Percentiles rank a stretch among this genome's conserved stretches.
Conservation (phyloP, 1,140 invertebrate species). For the Microplitis demolitor region DNA sequence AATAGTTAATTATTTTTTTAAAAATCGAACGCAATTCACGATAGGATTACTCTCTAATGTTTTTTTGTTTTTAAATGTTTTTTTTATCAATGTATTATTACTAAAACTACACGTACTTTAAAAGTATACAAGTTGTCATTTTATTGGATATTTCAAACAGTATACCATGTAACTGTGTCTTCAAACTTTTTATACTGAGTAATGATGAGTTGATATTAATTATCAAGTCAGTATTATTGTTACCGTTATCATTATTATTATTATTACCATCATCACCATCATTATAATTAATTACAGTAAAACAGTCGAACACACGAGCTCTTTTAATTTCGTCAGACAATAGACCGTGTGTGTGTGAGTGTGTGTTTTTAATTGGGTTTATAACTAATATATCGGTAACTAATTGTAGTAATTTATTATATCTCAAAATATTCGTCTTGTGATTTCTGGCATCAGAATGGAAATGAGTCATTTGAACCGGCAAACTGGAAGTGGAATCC, state of each 20-base stretch:
- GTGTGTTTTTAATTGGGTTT: neutral
- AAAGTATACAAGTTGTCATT: slow-evolving; percentile 18
- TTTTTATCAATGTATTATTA: neutral
- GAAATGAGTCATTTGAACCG: slow-evolving; percentile 65
- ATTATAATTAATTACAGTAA: too few species aligned
- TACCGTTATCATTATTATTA: too few species aligned
- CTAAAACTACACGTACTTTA: slow-evolving; percentile 8
- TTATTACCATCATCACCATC: too few species aligned
- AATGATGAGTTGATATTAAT: too few species aligned
- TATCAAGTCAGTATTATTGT: too few species aligned
- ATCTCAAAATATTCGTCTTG: slow-evolving; percentile 7
- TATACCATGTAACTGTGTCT: neutral
- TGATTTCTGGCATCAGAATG: slow-evolving; percentile 71
- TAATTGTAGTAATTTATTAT: neutral
- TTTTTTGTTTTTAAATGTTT: neutral
- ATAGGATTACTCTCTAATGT: neutral
- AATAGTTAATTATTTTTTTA: too few species aligned
- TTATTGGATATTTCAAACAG: neutral
- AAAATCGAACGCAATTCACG: neutral
- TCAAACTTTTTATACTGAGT: too few species aligned
- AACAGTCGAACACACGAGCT: neutral
- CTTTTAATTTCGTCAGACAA: neutral
- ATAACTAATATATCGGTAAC: slow-evolving; percentile 3
- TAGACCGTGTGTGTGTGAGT: neutral
- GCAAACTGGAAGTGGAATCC: slow-evolving; percentile 56